Percentiles rank a stretch among this genome's conserved stretches.
These are phyloP conservation scores for Agrochola litura DNA, from an alignment of 2,888 invertebrate genomes.

Conservation along the genomic window DNA sequence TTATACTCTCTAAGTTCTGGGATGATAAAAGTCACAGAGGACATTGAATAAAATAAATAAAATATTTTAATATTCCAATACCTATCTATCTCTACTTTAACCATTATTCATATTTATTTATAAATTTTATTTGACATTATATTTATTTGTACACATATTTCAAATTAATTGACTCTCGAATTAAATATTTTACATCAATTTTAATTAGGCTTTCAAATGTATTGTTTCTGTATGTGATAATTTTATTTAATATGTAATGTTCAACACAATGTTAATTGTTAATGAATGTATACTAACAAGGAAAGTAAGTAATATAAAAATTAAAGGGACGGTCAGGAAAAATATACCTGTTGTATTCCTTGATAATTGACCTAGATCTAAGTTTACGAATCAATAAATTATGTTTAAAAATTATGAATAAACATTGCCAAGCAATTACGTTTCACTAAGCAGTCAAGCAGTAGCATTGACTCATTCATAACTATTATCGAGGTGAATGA, in stretches of 20 bases:
- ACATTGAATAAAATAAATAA: not conserved
- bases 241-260: too few relatives aligned
- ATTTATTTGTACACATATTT: too few relatives aligned
- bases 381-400: conserved; percentile 30
- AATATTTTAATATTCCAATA: too few relatives aligned
- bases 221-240: too few relatives aligned
- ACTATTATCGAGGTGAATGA: not conserved
- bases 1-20: too few relatives aligned
- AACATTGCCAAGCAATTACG: conserved; percentile 17
- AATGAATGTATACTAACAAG: not conserved
- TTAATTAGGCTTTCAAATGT: too few relatives aligned
- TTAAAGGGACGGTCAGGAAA: not conserved
- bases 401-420: conserved; percentile 34
- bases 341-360: conserved; percentile 5
- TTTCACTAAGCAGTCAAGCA: not conserved
- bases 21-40: not conserved
- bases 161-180: too few relatives aligned
- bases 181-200: too few relatives aligned
- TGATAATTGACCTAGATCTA: conserved; percentile 16
- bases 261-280: too few relatives aligned
- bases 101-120: too few relatives aligned
- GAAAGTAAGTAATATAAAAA: not conserved
- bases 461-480: not conserved
- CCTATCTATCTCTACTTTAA: too few relatives aligned
- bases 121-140: too few relatives aligned